A percentile compares a stretch with the other conserved stretches of the same genome.
phyloP scores from a whole-genome alignment of 2,797 vertebrate species.

The Chrysocyon brachyurus region DNA sequence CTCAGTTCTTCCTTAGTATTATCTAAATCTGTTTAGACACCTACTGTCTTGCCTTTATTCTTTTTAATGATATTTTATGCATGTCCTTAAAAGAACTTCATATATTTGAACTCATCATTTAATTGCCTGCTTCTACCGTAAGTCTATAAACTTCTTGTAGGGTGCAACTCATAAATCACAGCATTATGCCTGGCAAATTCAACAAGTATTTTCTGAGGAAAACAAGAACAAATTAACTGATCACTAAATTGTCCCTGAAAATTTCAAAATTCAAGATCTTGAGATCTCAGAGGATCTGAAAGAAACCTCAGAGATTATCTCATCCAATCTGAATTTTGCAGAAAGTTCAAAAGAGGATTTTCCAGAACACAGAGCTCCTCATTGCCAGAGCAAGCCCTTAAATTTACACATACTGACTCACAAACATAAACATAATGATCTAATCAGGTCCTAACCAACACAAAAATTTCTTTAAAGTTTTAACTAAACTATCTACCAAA shows the following conservation, averaged over 20 bases:
- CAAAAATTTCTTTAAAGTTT: neutral
- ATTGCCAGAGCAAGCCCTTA: neutral
- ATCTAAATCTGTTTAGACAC: neutral
- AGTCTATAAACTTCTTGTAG: neutral
- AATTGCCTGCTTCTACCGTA: neutral
- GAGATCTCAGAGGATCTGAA: neutral
- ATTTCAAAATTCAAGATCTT: constrained; percentile 37
- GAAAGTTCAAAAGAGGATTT: neutral
- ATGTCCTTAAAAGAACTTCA: constrained; percentile 54
- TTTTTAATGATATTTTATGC: neutral
- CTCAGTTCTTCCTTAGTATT: neutral
- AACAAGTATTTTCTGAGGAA: neutral
- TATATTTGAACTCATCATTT: constrained; percentile 5
- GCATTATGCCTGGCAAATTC: constrained; percentile 21
- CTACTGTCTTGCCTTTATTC: constrained; percentile 25
- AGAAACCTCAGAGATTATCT: constrained; percentile 49
- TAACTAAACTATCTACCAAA: constrained; percentile 53
- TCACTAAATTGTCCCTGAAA: neutral
- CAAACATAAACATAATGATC: constrained; percentile 11
- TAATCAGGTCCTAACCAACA: neutral
- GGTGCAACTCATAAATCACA: constrained; percentile 14
- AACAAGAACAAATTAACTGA: neutral
- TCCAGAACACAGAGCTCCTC: constrained; percentile 32
- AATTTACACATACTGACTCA: neutral
- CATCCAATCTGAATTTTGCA: constrained; percentile 46